Conservation (phyloP, 2,888 invertebrate species). For the Melolontha melolontha region DNA sequence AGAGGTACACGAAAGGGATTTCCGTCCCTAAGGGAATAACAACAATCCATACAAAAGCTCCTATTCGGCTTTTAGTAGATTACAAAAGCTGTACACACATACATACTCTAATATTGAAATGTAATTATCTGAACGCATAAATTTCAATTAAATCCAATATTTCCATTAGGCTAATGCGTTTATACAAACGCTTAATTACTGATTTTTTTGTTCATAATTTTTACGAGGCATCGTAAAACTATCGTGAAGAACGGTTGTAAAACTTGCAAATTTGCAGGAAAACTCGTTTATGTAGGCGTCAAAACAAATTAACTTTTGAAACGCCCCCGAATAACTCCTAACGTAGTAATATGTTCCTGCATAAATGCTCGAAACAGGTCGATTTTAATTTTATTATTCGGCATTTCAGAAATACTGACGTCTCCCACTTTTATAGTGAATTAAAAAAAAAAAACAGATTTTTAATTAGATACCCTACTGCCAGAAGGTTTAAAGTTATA, state of each 20-base stretch:
- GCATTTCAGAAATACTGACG: too few relatives aligned
- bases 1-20: neutral
- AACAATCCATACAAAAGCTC: neutral
- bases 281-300: too few relatives aligned
- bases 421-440: too few relatives aligned
- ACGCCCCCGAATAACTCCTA: too few relatives aligned
- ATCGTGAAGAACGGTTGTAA: conserved; percentile 2
- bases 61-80: conserved; percentile 11
- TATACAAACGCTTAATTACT: neutral
- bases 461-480: too few relatives aligned
- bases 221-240: conserved; percentile 14
- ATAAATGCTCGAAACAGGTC: too few relatives aligned
- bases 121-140: conserved; percentile 11
- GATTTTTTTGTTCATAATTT: neutral
- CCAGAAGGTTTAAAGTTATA: too few relatives aligned
- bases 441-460: too few relatives aligned
- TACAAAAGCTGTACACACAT: neutral
- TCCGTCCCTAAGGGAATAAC: conserved; percentile 6
- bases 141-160: conserved; percentile 27
- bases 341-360: too few relatives aligned
- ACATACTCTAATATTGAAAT: neutral
- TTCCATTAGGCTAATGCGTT: conserved; percentile 30
- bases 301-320: neutral
- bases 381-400: too few relatives aligned
- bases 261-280: neutral